Evolutionary conservation across 2,888 invertebrate species (phyloP).

Genomic region (Lasioglossum figueresi): DNA sequence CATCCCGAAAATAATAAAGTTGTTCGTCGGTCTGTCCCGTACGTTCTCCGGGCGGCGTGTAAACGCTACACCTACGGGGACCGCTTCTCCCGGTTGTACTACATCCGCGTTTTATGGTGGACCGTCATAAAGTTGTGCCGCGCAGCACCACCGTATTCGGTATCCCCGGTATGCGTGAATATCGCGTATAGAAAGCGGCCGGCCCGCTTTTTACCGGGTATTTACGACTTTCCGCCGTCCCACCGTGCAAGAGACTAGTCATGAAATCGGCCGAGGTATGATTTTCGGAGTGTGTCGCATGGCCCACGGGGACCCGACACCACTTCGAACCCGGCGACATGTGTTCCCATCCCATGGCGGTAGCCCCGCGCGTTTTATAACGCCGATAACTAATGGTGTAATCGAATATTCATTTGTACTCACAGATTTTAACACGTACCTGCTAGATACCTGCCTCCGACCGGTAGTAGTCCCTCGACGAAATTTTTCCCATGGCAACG

Average conservation of each 20-base stretch:
- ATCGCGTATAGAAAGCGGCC: conserved; percentile 69
- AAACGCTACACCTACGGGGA: conserved; percentile 61
- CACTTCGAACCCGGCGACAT: neutral
- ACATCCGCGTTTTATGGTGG: conserved; percentile 71
- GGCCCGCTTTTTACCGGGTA: conserved; percentile 51
- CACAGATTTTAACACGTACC: conserved; percentile 11
- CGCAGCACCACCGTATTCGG: conserved; percentile 72
- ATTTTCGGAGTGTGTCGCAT: conserved; percentile 33
- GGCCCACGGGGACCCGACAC: conserved; percentile 5
- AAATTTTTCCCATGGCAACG: neutral
- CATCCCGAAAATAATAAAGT: conserved; percentile 71
- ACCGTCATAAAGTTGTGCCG: conserved; percentile 76
- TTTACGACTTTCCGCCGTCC: conserved; percentile 62
- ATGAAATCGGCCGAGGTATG: conserved; percentile 44
- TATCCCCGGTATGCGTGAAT: conserved; percentile 76
- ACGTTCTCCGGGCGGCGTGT: conserved; percentile 28
- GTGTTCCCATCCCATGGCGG: neutral
- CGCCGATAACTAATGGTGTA: conserved; percentile 12
- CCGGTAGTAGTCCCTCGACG: neutral
- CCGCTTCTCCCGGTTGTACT: conserved; percentile 62
- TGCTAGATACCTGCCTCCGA: neutral
- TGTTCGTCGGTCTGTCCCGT: conserved; percentile 55
- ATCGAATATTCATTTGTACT: conserved; percentile 18
- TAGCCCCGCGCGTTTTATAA: neutral
- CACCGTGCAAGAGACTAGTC: conserved; percentile 14